Base-by-base conservation (phyloP, 2,113 vertebrate genomes). In the Eulacestoma nigropectus region DNA sequence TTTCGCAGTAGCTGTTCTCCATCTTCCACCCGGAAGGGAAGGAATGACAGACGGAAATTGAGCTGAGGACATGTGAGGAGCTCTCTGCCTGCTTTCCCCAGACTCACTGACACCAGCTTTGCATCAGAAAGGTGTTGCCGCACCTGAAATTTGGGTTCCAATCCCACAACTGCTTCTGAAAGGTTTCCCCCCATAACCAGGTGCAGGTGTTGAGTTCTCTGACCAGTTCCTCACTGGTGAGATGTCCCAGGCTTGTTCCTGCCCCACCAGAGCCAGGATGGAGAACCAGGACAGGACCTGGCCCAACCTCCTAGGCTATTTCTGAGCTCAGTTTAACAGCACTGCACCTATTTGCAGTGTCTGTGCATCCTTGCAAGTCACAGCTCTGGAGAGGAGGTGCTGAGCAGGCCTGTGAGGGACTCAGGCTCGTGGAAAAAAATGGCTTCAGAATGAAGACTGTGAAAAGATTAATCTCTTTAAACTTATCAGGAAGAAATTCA, bases 401-500 rank as follows among this genome's bases (percentile, higher is more conserved):
- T 27, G 30, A 19, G 86, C 35, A 47, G 41, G 77, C 25, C 9
- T 3, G 3, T 0, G 70, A 80, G 76, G 29, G 89, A 81, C 60
- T 88, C 85, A 50, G 30, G 4, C 29, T 57, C 1, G 0, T 9
- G 26, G 79, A 89, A 83, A 75, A 41, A 69, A 93, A 83, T 1
- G 7, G 46, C 57, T 60, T 46, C 6, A 0, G 65, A 76, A 59
- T 4, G 62, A 70, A 32, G 77, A 22, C 63, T 27, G 32, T 0
- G 52, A 39, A 47, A 74, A 85, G 62, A 87, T 96, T 62, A 39
- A 94, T 91, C 60, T 79, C 91, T 52, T 64, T 75, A 87, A 68
- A 72, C 23, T 74, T 80, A 83, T 29, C 91, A 89, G 75, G 84
- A 80, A 90, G 89, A 67, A 87, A 93, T 32, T 85, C 78, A 50